Percentiles rank a stretch among this genome's conserved stretches.
phyloP scores from a whole-genome alignment of 2,113 vertebrate genomes.

The Puffinus mauretanicus region DNA sequence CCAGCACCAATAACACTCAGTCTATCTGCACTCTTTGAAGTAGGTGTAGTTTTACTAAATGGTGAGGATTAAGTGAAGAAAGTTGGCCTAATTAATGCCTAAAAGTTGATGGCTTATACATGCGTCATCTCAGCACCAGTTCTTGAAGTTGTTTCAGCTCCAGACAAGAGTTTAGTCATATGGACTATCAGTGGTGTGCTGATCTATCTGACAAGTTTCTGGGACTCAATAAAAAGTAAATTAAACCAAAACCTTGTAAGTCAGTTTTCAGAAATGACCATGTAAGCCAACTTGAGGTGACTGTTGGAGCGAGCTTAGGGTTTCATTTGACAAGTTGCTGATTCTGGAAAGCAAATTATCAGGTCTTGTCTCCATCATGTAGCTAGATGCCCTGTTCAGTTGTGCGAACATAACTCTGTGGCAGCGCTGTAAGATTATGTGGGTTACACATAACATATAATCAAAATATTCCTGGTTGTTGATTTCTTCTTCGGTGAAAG shows the following conservation, averaged over 20 bases:
- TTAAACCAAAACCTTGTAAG: neutral
- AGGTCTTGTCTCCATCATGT: neutral
- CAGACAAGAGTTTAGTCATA: neutral
- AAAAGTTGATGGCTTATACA: neutral
- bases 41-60: neutral
- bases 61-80: neutral
- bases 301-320: neutral
- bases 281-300: neutral
- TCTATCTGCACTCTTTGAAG: neutral
- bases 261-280: neutral
- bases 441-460: neutral
- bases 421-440: rapidly evolving
- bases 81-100: neutral
- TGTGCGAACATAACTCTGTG: neutral
- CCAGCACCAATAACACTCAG: neutral
- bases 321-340: neutral
- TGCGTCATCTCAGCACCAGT: neutral
- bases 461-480: neutral
- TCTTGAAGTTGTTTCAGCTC: neutral
- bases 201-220: neutral
- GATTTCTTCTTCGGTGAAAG: neutral
- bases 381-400: neutral
- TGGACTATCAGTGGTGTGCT: neutral
- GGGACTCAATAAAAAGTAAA: neutral
- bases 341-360: neutral